A percentile compares a stretch with the other conserved stretches of the same genome.
Conservation (phyloP, 2,113 vertebrate genomes). For the Casuarius casuarius region DNA sequence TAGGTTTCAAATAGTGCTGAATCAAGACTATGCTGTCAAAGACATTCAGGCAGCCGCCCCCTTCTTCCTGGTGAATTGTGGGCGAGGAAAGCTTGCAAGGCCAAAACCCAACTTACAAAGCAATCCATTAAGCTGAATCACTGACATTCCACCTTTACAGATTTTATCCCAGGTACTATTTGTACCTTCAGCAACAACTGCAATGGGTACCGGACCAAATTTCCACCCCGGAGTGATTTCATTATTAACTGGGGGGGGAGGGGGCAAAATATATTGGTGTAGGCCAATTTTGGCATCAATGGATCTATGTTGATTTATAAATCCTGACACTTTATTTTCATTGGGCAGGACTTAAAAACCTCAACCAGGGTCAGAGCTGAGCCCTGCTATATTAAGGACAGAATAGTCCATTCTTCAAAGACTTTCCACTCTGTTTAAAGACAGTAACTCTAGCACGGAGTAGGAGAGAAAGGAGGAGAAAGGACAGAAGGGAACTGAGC, state of each 20-base stretch:
- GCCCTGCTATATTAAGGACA: neutral
- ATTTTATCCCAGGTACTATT: neutral
- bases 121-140: neutral
- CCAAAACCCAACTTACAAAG: neutral
- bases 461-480: neutral
- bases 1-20: neutral
- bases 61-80: neutral
- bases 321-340: neutral
- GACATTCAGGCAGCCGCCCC: neutral
- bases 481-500: neutral
- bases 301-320: neutral
- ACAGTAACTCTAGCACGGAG: rapidly evolving
- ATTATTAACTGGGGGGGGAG: neutral
- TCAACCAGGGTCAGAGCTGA: neutral
- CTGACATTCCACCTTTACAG: neutral
- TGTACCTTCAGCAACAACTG: neutral
- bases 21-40: neutral
- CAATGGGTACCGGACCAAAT: neutral
- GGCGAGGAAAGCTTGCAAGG: neutral
- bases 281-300: neutral
- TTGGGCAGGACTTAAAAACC: neutral
- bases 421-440: neutral
- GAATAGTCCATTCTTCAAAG: neutral
- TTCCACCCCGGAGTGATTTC: neutral
- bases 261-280: neutral